Percentiles rank a stretch among this genome's conserved stretches.
Evolutionary conservation across 2,797 vertebrate genomes (phyloP).

Genomic region (Lates japonicus): DNA sequence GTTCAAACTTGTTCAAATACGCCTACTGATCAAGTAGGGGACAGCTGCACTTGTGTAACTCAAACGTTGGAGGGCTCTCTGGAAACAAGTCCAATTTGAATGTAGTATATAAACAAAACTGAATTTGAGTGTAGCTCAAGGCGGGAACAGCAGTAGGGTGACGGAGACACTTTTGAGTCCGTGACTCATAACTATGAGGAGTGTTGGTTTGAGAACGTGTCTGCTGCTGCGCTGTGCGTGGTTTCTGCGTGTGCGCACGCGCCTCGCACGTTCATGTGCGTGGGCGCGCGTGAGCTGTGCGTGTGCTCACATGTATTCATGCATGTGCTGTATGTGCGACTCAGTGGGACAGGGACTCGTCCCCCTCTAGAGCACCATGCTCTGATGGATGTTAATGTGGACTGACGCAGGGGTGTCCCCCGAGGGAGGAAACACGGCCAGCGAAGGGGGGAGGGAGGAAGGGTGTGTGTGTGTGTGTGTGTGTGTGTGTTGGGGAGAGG

Average conservation of each 20-base stretch:
- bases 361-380: conserved; percentile 82
- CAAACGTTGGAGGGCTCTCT: conserved; percentile 41
- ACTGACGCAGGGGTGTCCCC: conserved; percentile 88
- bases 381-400: conserved; percentile 88
- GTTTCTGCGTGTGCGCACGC: conserved; percentile 11
- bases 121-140: conserved; percentile 50
- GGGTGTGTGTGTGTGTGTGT: conserved; percentile 50
- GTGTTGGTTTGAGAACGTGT: conserved; percentile 36
- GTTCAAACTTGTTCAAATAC: conserved; percentile 68
- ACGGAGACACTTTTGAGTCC: conserved; percentile 51
- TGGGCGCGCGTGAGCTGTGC: conserved; percentile 40
- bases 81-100: conserved; percentile 61
- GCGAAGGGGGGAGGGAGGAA: conserved; percentile 65
- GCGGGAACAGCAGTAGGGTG: conserved; percentile 43
- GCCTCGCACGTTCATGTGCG: conserved; percentile 51
- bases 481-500: conserved; percentile 37
- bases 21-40: conserved; percentile 68
- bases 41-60: conserved; percentile 55
- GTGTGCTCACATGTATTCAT: conserved; percentile 37
- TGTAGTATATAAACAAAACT: conserved; percentile 54
- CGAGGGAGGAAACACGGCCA: conserved; percentile 84
- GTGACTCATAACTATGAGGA: conserved; percentile 50
- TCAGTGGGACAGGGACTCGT: conserved; percentile 73
- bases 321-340: conserved; percentile 73
- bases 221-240: conserved; percentile 26